Evolutionary conservation across 2,888 invertebrate species (phyloP), one percentile per base, ranked within the genome.

Genomic region (Megalurothrips usitatus): DNA sequence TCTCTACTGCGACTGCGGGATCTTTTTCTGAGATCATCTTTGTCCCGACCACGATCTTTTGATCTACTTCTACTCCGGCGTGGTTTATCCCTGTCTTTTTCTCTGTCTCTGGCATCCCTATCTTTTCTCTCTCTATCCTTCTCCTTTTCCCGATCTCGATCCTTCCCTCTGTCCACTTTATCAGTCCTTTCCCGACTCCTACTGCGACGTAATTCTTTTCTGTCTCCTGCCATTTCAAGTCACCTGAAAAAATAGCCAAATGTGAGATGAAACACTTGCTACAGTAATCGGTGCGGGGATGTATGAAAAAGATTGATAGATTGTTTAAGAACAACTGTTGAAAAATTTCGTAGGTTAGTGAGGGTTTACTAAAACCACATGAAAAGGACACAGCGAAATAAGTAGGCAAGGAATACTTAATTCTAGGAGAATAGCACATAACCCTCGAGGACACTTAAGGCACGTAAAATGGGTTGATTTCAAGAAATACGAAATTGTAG

Each of bases 1-100:
- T 84, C 84, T 81, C 83, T 83, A 52, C 82, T 80, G 23, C 83
- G 80, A 79, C 68, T 75, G 68, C 68, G 68, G 26, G 68, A 75
- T 8, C 68, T n/a, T 75, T 75, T 75, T 8, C 68, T 9, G 9
- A 26, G 23, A 12, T 26, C 68, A 75, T 75, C 68, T 12, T 75
- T 75, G 12, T 75, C 68, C 8, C 68, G 68, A 23, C 12, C 68
- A 12, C 68, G 23, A 9, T 75, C 68, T 75, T 26, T 23, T 12
- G 68, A 75, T 26, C 68, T 75, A 26, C 68, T 75, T 1, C 68
- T 1, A 23, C 68, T 75, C 26, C 68, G n/a, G 1, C 23, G 23
- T 10, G 68, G 68, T 26, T 75, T 75, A 3, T 75, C 68, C 10
- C 26, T 75, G 8, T 75, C 68, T 75, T 26, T 23, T 75, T 58